Conservation (phyloP, 2,888 invertebrate genomes). For the Heliconius ismenius region DNA sequence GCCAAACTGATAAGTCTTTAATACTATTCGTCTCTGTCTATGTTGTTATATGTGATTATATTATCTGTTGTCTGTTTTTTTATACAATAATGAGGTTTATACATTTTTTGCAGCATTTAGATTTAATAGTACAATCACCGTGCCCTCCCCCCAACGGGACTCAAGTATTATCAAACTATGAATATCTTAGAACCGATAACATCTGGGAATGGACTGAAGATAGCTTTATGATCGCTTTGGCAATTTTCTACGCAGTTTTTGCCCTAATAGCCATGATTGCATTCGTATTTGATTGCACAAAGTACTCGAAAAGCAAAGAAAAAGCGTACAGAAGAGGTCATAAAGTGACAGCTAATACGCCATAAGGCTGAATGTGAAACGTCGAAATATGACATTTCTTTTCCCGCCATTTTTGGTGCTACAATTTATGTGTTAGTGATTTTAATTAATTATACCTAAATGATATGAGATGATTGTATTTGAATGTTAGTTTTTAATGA, state of each 20-base stretch:
- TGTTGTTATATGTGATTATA: too few species aligned
- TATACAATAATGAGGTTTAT: background rate
- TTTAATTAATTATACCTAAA: constrained; percentile 26
- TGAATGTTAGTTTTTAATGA: background rate
- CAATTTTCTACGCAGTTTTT: constrained; percentile 83
- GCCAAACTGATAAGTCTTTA: too few species aligned
- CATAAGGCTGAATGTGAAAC: constrained; percentile 56
- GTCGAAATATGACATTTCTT: constrained; percentile 4
- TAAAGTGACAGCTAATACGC: constrained; percentile 83
- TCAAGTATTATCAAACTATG: constrained; percentile 82
- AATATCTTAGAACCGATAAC: constrained; percentile 64
- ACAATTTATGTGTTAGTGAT: constrained; percentile 36
- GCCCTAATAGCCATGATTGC: constrained; percentile 83
- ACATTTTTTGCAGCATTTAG: constrained; percentile 84
- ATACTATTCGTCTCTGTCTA: too few species aligned
- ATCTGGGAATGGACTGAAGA: constrained; percentile 79
- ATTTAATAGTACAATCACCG: constrained; percentile 91
- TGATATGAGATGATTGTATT: constrained; percentile 10
- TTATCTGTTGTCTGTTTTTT: too few species aligned
- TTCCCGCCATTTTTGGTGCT: constrained; percentile 38
- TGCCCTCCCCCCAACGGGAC: constrained; percentile 91
- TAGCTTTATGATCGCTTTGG: constrained; percentile 82
- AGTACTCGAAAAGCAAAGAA: constrained; percentile 78
- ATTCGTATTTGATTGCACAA: constrained; percentile 83
- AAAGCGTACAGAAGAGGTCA: constrained; percentile 75